Conservation (phyloP, 1,140 invertebrate genomes). For the Episyrphus balteatus region DNA sequence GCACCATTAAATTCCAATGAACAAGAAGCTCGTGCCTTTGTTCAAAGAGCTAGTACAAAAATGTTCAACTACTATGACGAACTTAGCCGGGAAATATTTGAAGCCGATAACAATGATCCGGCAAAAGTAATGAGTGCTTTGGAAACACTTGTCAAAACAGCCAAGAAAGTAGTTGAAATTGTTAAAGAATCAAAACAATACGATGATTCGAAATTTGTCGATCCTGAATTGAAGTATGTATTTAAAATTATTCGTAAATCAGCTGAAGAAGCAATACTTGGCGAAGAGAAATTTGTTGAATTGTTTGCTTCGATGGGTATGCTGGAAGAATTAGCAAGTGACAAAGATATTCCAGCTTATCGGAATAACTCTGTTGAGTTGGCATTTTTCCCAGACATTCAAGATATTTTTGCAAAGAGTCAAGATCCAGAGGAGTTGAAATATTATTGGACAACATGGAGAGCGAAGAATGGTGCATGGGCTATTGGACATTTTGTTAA, state of each 20-base stretch:
- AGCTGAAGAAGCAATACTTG: constrained; percentile 25
- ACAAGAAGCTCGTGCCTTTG: not conserved
- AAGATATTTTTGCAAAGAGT: constrained; percentile 25
- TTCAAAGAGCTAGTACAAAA: not conserved
- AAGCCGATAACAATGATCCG: constrained; percentile 9
- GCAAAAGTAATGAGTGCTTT: constrained; percentile 23
- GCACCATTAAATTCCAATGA: too few relatives aligned
- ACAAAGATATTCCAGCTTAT: constrained; percentile 31
- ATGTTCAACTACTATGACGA: not conserved
- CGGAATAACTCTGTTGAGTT: not conserved
- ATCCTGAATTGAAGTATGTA: constrained; percentile 15
- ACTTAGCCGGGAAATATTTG: not conserved
- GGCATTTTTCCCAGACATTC: constrained; percentile 29
- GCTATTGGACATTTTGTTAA: constrained; percentile 21
- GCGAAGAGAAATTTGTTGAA: constrained; percentile 29
- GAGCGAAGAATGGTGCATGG: constrained; percentile 30
- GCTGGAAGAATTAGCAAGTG: constrained; percentile 24
- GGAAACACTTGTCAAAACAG: constrained; percentile 24
- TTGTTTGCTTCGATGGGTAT: constrained; percentile 24
- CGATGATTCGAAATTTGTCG: constrained; percentile 10
- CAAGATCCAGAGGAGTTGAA: constrained; percentile 23
- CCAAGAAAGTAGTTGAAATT: constrained; percentile 26
- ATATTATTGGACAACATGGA: constrained; percentile 32
- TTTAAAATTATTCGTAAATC: constrained; percentile 21
- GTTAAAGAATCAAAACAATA: constrained; percentile 21